Evolutionary conservation across 1,140 invertebrate species (phyloP).

Genomic region (Gryllus bimaculatus): DNA sequence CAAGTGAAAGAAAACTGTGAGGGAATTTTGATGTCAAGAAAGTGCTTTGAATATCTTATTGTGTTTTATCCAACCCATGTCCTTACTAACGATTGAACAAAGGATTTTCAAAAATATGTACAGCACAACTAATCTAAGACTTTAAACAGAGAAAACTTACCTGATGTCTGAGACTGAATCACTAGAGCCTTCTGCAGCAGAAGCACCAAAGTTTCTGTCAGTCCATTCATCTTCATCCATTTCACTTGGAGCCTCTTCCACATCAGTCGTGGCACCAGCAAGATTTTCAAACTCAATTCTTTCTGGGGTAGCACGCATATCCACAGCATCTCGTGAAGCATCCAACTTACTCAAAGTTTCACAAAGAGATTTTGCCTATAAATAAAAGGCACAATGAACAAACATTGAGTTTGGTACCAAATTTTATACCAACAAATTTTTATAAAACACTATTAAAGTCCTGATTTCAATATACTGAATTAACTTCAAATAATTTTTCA

Average conservation of each 20-base stretch:
- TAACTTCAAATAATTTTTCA: too few species aligned
- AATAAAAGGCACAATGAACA: background rate
- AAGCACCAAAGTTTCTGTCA: conserved; percentile 77
- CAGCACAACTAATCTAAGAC: background rate
- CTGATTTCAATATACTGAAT: too few species aligned
- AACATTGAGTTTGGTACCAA: too few species aligned
- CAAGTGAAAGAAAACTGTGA: too few species aligned
- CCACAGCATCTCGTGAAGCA: background rate
- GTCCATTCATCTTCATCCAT: conserved; percentile 92
- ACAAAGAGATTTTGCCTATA: conserved; percentile 15
- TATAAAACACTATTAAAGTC: too few species aligned
- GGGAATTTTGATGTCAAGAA: too few species aligned
- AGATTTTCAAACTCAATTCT: conserved; percentile 67
- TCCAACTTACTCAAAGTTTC: background rate
- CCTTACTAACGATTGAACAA: too few species aligned
- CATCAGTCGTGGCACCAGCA: conserved; percentile 48
- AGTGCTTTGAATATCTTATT: too few species aligned
- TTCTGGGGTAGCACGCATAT: conserved; percentile 54
- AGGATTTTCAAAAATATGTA: too few species aligned
- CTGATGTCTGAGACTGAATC: conserved; percentile 61
- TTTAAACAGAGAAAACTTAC: conserved; percentile 28
- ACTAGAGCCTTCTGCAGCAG: conserved; percentile 56
- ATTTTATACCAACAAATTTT: too few species aligned
- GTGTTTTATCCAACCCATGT: too few species aligned
- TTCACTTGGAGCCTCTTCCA: conserved; percentile 63